phyloP scores from a whole-genome alignment of 2,888 invertebrate genomes.

The Melangyna quadrimaculata region DNA sequence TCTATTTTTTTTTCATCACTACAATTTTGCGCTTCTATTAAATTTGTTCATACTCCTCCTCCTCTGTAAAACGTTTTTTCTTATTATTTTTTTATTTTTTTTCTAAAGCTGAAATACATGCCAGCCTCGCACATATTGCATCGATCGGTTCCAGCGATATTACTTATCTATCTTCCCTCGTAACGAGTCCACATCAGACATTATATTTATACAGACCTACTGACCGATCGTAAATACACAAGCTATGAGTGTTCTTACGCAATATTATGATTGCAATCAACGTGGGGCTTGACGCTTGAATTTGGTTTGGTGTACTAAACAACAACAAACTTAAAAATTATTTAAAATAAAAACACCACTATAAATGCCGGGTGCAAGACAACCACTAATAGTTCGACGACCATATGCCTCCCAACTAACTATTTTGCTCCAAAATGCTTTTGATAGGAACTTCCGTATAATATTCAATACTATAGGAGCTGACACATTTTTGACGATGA shows the following conservation, averaged over 20 bases:
- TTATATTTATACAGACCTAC: constrained; percentile 22
- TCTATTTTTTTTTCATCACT: background rate
- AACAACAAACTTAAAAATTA: background rate
- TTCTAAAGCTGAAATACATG: background rate
- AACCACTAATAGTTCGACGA: constrained; percentile 6
- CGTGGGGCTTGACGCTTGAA: constrained; percentile 20
- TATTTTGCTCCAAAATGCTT: constrained; percentile 30
- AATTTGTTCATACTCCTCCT: background rate
- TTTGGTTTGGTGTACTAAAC: background rate
- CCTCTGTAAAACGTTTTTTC: background rate
- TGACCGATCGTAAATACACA: constrained; percentile 42
- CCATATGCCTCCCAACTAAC: constrained; percentile 13
- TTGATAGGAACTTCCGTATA: constrained; percentile 58
- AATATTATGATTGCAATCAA: constrained; percentile 45
- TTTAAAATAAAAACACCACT: background rate
- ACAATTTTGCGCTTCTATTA: background rate
- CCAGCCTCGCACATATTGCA: background rate
- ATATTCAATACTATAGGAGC: background rate
- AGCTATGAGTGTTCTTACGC: constrained; percentile 39
- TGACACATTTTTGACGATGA: constrained; percentile 50
- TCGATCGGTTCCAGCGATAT: constrained; percentile 30
- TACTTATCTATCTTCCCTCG: constrained; percentile 48
- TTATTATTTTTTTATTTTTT: background rate
- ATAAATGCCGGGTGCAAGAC: constrained; percentile 4
- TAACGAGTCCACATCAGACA: constrained; percentile 13